Conservation (phyloP, 2,113 vertebrate genomes). For the Hemibagrus wyckioides region DNA sequence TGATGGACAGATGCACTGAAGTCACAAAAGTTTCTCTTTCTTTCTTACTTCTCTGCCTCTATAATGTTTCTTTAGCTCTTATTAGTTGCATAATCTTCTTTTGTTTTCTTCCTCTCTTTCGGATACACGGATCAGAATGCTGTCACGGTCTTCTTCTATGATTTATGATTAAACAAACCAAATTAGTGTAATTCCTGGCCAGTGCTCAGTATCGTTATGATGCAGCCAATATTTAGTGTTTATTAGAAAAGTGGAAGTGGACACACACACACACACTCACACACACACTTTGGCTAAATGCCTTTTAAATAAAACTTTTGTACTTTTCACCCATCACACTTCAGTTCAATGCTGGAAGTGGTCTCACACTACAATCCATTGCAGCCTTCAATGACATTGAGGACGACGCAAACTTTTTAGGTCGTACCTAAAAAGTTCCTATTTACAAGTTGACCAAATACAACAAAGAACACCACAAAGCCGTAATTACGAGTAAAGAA, state of each 20-base stretch:
- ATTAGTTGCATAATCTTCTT: no score
- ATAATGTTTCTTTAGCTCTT: not conserved
- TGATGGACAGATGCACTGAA: not conserved
- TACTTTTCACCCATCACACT: not conserved
- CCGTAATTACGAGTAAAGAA: no score
- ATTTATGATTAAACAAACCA: not conserved
- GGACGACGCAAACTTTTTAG: not conserved
- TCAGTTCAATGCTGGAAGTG: no score
- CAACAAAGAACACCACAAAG: no score
- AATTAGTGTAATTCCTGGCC: not conserved
- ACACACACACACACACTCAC: no score
- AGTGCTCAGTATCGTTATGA: not conserved
- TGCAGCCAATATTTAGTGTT: not conserved
- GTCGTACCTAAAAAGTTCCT: no score
- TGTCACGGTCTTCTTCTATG: not conserved
- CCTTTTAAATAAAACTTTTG: not conserved
- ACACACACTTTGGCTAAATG: not conserved
- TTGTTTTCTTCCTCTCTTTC: not conserved
- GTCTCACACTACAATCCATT: not conserved
- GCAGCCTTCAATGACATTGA: not conserved
- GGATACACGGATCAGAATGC: not conserved
- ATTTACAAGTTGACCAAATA: no score
- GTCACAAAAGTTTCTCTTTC: not conserved
- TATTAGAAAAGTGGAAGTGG: not conserved
- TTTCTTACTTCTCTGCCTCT: not conserved